Evolutionary conservation across 2,797 vertebrate genomes (phyloP).

Genomic region (Artibeus jamaicensis): DNA sequence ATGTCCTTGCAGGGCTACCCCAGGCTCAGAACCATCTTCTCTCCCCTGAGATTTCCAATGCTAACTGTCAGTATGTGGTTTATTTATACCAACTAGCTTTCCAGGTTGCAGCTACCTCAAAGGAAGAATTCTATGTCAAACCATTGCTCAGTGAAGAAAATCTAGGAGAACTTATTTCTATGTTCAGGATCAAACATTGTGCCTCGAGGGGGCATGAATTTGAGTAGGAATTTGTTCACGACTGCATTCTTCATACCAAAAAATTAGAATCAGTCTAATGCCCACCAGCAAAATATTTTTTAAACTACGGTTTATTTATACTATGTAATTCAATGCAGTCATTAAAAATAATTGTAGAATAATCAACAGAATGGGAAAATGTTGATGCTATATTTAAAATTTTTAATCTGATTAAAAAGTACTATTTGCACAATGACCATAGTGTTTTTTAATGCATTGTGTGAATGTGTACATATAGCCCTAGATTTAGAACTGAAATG

Average conservation of each 20-base stretch:
- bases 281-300: background rate
- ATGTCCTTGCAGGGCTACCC: background rate
- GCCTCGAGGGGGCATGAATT: background rate
- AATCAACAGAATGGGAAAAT: background rate
- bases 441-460: background rate
- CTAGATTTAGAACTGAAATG: background rate
- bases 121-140: background rate
- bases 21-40: background rate
- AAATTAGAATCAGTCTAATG: background rate
- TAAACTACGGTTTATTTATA: background rate
- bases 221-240: background rate
- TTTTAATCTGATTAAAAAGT: background rate
- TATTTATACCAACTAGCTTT: background rate
- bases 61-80: background rate
- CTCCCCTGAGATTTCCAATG: background rate
- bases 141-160: background rate
- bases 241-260: background rate
- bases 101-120: background rate
- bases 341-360: conserved; percentile 19
- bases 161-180: background rate
- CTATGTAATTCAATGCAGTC: background rate
- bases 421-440: background rate
- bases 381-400: background rate
- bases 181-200: background rate
- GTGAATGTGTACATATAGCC: background rate